Evolutionary conservation across 2,888 invertebrate species (phyloP), one percentile per base, ranked within the genome.

Genomic region (Drosophila limbata): DNA sequence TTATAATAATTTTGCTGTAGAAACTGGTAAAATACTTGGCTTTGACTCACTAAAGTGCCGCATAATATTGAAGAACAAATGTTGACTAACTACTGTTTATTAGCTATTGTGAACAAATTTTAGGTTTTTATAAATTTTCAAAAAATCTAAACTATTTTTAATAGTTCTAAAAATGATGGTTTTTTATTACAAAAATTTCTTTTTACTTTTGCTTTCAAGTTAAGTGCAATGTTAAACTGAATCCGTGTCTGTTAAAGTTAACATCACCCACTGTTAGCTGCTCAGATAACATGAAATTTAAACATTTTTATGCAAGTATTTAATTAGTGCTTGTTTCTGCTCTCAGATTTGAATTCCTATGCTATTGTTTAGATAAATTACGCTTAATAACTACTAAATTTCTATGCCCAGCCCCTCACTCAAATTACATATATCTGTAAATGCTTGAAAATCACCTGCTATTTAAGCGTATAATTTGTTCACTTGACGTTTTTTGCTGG

Each of bases 381-480:
- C 48, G 4, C 33, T n/a, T n/a, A 21, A 42, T 33, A 21, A n/a
- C n/a, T n/a, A n/a, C 33, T 28, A 28, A 21, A 21, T n/a, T 40
- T 31, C 17, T 13, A 31, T 17, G 19, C 33, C 44, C 35, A 37
- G 35, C n/a, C n/a, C 13, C 35, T 5, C 56, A 25, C 35, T 15
- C 15, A 21, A 25, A 17, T 28, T 15, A 40, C 45, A 35, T 50
- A 40, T 51, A 31, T 47, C 19, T 68, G 50, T 6, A 40, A 15
- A 33, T 51, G 13, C 10, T 40, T 53, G 51, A 55, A 28, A 33
- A 71, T 67, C 66, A 77, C 74, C 70, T 85, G 84, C 62, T 69
- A 63, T 74, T 83, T 64, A 69, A 64, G 70, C 83, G 66, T 77
- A 55, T 83, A 77, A 85, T 88, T 84, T 82, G 86, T 70, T 82